Base-by-base conservation (phyloP, 92 coral and sea anemone genomes). In the Porites evermanni region DNA sequence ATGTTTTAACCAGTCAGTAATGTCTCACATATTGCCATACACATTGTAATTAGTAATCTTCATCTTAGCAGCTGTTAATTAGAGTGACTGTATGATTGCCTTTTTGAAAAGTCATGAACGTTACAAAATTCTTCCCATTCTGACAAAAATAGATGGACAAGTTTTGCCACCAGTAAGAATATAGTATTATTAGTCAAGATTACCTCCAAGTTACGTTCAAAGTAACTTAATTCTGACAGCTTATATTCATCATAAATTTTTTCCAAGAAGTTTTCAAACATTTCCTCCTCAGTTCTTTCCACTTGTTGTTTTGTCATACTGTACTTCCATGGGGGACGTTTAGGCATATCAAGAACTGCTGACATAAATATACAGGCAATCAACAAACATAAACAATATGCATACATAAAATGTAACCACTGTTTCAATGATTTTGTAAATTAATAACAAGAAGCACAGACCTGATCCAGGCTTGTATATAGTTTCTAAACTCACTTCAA, bases 121-220 rank as follows among this genome's bases (percentile, higher is more conserved):
- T 38, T 38, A 38, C 47, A 38, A 38, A 38, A 38, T 38, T 38
- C 47, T 4, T 38, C 47, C 47, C 0, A 0, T 38, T 38, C 7
- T 38, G 47, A 38, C 47, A 38, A 38, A 38, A 38, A 12, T 19
- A n/a, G 21, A 1, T 26, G 19, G 7, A 18, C 0, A 18, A 1
- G 23, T 18, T 6, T 20, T 13, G 21, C 1, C 11, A 67, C 24
- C 21, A n/a, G 44, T 18, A 14, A 26, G 10, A 7, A 5, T 8
- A 4, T 20, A 26, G 1, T 20, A 12, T 0, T 23, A 69, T 23
- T 69, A 8, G 10, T 70, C 19, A 14, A 59, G 50, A 24, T 63
- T 88, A 96, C 99, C 99, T 96, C 99, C 50, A 96, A 91, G 88
- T 95, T 96, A 79, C 92, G 95, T 60, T 96, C 99, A 89, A 96